phyloP scores from a whole-genome alignment of 2,797 vertebrate species.

The Gobio occitaniae region DNA sequence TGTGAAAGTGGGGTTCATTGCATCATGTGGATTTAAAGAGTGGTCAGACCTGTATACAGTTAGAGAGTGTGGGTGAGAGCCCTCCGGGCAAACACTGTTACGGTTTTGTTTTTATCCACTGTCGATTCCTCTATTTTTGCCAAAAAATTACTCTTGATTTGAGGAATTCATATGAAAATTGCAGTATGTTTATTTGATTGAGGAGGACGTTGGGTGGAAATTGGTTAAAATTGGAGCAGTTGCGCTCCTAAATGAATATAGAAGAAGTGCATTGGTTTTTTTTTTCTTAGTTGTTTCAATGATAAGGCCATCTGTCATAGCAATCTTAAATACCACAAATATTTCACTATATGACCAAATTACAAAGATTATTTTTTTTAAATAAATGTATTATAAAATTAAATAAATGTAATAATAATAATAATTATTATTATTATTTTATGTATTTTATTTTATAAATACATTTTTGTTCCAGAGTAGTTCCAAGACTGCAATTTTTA shows the following conservation, averaged over 20 bases:
- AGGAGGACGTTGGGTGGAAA: neutral
- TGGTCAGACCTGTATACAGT: slow-evolving; percentile 41
- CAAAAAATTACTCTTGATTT: slow-evolving; percentile 38
- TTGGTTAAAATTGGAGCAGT: neutral
- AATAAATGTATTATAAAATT: neutral
- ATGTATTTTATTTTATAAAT: neutral
- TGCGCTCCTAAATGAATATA: neutral
- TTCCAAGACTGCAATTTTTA: neutral
- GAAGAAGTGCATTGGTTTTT: neutral
- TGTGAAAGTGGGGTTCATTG: slow-evolving; percentile 40
- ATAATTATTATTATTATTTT: neutral
- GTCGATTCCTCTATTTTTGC: slow-evolving; percentile 17
- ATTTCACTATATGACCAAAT: neutral
- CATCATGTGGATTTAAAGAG: slow-evolving; percentile 46
- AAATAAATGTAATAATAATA: neutral
- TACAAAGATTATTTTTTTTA: neutral
- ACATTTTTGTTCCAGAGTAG: neutral
- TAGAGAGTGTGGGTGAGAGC: slow-evolving; percentile 42
- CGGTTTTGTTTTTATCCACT: slow-evolving; percentile 27
- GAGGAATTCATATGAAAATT: slow-evolving; percentile 31
- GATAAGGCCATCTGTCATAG: neutral
- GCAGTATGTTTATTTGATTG: slow-evolving; percentile 29
- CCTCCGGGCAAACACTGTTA: slow-evolving; percentile 31
- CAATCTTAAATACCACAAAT: neutral
- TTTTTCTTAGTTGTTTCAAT: neutral